Base-by-base conservation (phyloP, 2,888 invertebrate genomes). In the Hemithea aestivaria region DNA sequence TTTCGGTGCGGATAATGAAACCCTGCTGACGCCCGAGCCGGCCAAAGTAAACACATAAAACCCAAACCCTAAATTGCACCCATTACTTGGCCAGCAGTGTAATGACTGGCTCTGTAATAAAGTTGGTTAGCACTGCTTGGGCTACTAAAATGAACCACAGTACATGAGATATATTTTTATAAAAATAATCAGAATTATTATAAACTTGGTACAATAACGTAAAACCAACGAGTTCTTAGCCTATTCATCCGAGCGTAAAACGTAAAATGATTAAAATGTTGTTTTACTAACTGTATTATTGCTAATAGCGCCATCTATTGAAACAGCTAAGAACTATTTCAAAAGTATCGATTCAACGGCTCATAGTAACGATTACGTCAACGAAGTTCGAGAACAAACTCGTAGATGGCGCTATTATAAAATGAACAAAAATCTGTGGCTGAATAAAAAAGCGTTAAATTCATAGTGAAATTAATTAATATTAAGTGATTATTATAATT, bases 1-100 rank as follows among this genome's bases (percentile, higher is more conserved):
- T 59, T 67, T 67, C 65, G 56, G 67, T 65, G 56, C 62, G 56
- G 60, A 66, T 71, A 79, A 78, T 75, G 69, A 77, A 73, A 62
- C 45, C 60, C 64, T 63, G 72, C 62, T 73, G 71, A 67, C 71
- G 67, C 56, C 66, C 66, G 64, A 46, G 58, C 49, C 62, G 64
- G 46, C 58, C 49, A 61, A 52, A 55, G 66, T 57, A 75, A 77
- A 79, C 77, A 72, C 63, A 73, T 77, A 73, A 42, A 77, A 74
- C 53, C 44, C 47, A 59, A 61, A 58, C 69, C 65, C 61, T 64
- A 71, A 79, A 81, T 79, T 76, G 60, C 62, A 51, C 64, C 62
- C 70, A 74, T 77, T 74, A 74, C 58, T 66, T 57, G 61, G 58
- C 59, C 58, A 48, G 62, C 68, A 66, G 52, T 69, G 72, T 71